Conservation (phyloP, 1,140 invertebrate species). For the Drosophila gunungcola region DNA sequence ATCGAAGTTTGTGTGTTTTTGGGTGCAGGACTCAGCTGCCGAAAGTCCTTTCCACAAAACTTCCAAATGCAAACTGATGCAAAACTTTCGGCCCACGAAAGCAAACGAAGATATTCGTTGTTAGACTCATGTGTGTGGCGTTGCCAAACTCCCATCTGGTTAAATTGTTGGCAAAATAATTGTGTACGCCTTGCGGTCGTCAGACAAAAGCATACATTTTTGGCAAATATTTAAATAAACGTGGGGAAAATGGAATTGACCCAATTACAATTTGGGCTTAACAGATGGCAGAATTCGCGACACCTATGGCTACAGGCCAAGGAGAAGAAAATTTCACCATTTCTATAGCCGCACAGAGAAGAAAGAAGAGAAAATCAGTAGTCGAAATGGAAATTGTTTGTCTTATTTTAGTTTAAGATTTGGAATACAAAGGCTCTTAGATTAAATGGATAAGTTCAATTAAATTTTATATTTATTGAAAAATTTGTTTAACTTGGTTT, state of each 20-base stretch:
- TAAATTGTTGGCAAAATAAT: conserved; percentile 76
- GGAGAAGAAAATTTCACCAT: conserved; percentile 7
- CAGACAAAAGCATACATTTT: conserved; percentile 41
- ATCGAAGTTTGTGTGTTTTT: conserved; percentile 27
- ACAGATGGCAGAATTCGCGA: conserved; percentile 56
- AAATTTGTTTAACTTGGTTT: neutral
- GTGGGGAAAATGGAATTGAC: conserved; percentile 63
- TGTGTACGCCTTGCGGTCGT: conserved; percentile 69
- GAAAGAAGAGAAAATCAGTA: neutral
- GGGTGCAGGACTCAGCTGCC: conserved; percentile 50
- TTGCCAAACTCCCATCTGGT: conserved; percentile 57
- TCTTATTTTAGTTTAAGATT: neutral
- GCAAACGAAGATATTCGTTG: conserved; percentile 48
- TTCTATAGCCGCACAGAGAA: neutral
- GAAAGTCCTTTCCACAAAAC: conserved; percentile 51
- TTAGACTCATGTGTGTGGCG: conserved; percentile 30
- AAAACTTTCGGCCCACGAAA: conserved; percentile 44
- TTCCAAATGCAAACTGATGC: conserved; percentile 57
- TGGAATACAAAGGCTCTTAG: neutral
- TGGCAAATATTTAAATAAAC: conserved; percentile 66
- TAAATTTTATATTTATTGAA: neutral
- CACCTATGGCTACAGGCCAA: conserved; percentile 70
- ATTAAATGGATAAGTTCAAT: neutral
- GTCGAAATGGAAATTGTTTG: no score
- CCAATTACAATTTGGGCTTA: conserved; percentile 72